Conservation (phyloP, 2,888 invertebrate species). For the Zeuzera pyrina region DNA sequence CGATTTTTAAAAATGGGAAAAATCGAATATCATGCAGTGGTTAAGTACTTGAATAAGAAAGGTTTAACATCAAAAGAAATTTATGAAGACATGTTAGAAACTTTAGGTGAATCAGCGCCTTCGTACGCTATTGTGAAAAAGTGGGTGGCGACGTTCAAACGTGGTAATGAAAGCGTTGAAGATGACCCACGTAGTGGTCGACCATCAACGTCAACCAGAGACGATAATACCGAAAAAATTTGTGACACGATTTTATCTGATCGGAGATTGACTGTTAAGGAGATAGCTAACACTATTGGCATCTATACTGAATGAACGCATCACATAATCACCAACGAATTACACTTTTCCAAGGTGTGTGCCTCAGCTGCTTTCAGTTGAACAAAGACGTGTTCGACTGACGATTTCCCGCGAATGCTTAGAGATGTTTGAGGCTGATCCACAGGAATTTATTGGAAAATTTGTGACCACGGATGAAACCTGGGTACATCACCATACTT, state of each 20-base stretch:
- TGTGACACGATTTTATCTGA: conserved; percentile 12
- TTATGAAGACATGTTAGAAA: too few species aligned
- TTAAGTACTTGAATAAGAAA: too few species aligned
- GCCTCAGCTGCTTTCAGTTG: background rate
- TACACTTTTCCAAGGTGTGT: background rate
- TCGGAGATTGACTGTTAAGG: conserved; percentile 13
- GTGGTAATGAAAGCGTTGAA: conserved; percentile 14
- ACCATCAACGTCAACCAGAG: conserved; percentile 9
- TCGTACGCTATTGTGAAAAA: conserved; percentile 14
- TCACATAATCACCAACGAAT: background rate
- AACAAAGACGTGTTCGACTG: background rate
- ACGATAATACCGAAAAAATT: conserved; percentile 13
- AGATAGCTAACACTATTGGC: conserved; percentile 13
- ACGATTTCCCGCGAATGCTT: background rate
- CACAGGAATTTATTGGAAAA: background rate
- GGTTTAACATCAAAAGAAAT: too few species aligned
- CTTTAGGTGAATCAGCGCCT: too few species aligned
- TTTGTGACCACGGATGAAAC: background rate
- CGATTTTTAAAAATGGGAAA: too few species aligned
- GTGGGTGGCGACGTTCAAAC: conserved; percentile 14
- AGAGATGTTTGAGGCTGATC: background rate
- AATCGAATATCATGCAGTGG: too few species aligned
- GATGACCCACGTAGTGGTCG: conserved; percentile 13
- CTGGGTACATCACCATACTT: background rate
- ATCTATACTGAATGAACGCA: conserved; percentile 10